Evolutionary conservation across 2,888 invertebrate genomes (phyloP), one percentile per base, ranked within the genome.

Genomic region (Drosophila yooni): DNA sequence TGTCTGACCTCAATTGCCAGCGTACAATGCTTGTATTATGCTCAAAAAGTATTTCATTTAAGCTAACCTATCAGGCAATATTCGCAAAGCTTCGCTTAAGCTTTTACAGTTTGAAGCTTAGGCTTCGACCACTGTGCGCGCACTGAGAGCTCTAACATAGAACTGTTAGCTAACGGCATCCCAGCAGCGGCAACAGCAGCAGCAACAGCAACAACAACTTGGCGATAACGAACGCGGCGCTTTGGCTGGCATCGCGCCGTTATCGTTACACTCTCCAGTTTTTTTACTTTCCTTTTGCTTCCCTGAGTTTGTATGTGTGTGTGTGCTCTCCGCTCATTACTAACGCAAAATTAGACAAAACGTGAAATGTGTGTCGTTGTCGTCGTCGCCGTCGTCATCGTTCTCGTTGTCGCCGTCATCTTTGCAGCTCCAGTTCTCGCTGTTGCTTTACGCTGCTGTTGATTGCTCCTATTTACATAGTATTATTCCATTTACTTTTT

Each of bases 271-370:
- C 75, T 76, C 68, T 78, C 46, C 70, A 65, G 36, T 54, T 56
- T 48, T 40, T 52, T 67, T 21, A 21, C 18, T 61, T 40, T 65
- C 27, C 15, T 11, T 53, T 13, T 59, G 29, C 52, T 38, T 57
- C 5, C n/a, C 3, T 59, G 36, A 3, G 33, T 33, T 33, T 60
- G 50, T 57, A 48, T 59, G 25, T 62, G 53, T 53, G 48, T 64
- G 48, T 27, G 43, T 50, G 66, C 79, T 82, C 70, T 61, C 38
- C 56, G 48, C 72, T 67, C 60, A 79, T 77, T 80, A 74, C 80
- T 74, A 78, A 80, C 69, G 78, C 66, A 80, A 80, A 80, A 78
- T 80, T 80, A 75, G 64, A 80, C 80, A 78, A 80, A 81, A 78
- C 69, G 78, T 65, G 58, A 75, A 78, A 80, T 78, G 78, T 78